Percentiles rank a stretch among this genome's conserved stretches.
These are phyloP conservation scores for Amphiprion clarkii DNA, from an alignment of 2,797 vertebrate species.

Conservation along the genomic window DNA sequence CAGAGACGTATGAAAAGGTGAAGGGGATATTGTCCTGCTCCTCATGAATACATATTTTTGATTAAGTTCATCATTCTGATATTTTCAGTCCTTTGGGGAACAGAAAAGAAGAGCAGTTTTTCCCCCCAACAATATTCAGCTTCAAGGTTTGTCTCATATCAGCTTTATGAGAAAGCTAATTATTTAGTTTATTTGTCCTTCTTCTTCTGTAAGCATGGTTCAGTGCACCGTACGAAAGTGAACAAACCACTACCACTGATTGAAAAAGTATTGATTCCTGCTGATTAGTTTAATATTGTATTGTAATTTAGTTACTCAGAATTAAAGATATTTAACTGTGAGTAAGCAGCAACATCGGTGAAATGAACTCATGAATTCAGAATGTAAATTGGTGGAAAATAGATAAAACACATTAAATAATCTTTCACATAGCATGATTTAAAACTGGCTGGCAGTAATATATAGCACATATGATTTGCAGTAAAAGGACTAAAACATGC, in stretches of 20 bases:
- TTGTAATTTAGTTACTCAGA: background rate
- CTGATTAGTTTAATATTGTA: background rate
- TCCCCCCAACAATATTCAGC: conserved; percentile 21
- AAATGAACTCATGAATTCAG: background rate
- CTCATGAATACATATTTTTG: conserved; percentile 75
- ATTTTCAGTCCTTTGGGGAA: conserved; percentile 57
- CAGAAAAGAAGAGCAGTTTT: conserved; percentile 24
- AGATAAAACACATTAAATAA: background rate
- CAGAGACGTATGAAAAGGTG: conserved; percentile 59
- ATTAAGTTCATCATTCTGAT: conserved; percentile 69
- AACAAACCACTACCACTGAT: background rate
- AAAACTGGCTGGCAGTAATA: background rate
- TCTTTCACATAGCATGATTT: background rate
- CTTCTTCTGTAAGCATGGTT: conserved; percentile 1
- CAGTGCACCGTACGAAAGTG: background rate
- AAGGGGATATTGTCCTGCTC: conserved; percentile 63
- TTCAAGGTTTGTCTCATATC: conserved; percentile 35
- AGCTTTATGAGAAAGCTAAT: conserved; percentile 49
- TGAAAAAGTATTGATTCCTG: background rate
- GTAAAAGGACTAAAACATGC: conserved; percentile 9
- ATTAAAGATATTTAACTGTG: background rate
- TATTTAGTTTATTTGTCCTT: conserved; percentile 36
- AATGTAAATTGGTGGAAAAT: background rate
- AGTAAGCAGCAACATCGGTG: background rate
- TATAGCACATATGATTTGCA: conserved; percentile 3